Evolutionary conservation across 2,113 vertebrate species (phyloP).

Genomic region (Coregonus clupeaformis): DNA sequence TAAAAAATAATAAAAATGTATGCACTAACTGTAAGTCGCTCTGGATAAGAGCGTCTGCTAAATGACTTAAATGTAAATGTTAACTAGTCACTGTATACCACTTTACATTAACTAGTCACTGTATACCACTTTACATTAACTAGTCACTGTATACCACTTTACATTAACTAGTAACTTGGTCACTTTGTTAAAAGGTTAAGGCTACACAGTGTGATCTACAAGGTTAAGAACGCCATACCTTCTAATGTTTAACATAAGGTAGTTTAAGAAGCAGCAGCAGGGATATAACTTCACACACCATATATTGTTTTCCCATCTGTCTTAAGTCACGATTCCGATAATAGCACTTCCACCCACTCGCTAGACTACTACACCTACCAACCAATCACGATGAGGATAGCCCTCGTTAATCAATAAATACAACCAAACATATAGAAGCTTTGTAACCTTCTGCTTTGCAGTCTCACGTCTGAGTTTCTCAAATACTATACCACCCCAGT

Average conservation of each 20-base stretch:
- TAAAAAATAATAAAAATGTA: no score
- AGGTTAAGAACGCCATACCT: constrained; percentile 80
- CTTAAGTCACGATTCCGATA: constrained; percentile 18
- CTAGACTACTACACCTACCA: not conserved
- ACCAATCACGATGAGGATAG: not conserved
- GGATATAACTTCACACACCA: constrained; percentile 40
- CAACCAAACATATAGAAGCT: constrained; percentile 3
- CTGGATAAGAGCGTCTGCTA: no score
- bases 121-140: no score
- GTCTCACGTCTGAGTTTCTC: not conserved
- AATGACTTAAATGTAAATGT: no score
- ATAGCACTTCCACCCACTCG: not conserved
- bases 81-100: no score
- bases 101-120: no score
- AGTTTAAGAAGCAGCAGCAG: constrained; percentile 55
- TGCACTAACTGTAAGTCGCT: no score
- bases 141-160: constrained; percentile 25
- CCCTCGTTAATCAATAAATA: constrained; percentile 9
- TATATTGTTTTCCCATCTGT: constrained; percentile 28
- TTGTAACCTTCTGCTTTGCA: not conserved
- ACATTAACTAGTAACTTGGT: no score
- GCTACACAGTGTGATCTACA: constrained; percentile 68
- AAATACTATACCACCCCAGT: not conserved
- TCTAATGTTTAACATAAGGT: constrained; percentile 29
- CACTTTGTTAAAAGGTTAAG: constrained; percentile 50